Evolutionary conservation across 2,888 invertebrate species (phyloP), one percentile per base, ranked within the genome.

Genomic region (Papilio elwesi): DNA sequence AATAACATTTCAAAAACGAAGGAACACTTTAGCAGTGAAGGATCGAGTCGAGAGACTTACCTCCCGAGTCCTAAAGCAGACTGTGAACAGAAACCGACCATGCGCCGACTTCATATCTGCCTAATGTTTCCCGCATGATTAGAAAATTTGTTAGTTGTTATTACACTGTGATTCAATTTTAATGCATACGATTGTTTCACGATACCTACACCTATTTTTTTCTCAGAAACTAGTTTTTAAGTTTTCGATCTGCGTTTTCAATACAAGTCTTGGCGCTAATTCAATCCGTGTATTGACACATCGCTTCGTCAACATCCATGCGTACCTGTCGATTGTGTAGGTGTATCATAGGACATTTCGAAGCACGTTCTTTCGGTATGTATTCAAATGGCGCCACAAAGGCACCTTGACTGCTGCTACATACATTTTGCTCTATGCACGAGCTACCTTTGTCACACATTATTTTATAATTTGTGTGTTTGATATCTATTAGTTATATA

Each of bases 361-460:
- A 85, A 79, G 81, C 87, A 87, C 85, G 87, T 80, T 80, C 78
- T 74, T 81, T 81, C 79, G 78, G 78, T 68, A n/a, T 70, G 75
- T 83, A 82, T 83, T 83, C 85, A 81, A 84, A 84, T 85, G 85
- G 83, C 85, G 83, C 81, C 82, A 78, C 84, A 88, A 88, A 86
- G 89, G 84, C 91, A 90, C 90, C 90, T 90, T 90, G 86, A 82
- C 77, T 82, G 82, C 83, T 85, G 85, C 87, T 85, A 85, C 83
- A 80, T 81, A 70, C 72, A 71, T 76, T 76, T 71, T 74, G 70
- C 75, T 77, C 75, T 76, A 76, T 81, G 77, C 77, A 80, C 77
- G 81, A 80, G 81, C 85, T 85, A 84, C 85, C 82, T 85, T 84
- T 83, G 82, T 81, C 55, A 52, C 80, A 78, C 80, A 75, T 38